Evolutionary conservation across 2,113 vertebrate genomes (phyloP), one percentile per base, ranked within the genome.

Genomic region (Oncorhynchus gorbuscha): DNA sequence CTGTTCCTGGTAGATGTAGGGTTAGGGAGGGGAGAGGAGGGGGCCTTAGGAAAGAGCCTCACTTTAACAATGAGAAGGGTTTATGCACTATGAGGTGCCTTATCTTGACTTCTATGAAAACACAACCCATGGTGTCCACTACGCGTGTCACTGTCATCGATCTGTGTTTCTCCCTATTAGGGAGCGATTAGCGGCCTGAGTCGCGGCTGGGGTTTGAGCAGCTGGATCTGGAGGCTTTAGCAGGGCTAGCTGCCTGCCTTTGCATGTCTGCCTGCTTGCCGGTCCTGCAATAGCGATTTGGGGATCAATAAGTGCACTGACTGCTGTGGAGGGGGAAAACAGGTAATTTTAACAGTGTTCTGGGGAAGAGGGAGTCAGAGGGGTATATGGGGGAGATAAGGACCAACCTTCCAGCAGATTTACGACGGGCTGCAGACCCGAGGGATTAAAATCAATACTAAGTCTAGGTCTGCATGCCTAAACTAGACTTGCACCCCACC

Each of bases 361-460:
- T 49, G 13, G 35, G 72, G 26, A 11, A 12, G 28, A 16, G 26
- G 28, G 30, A 58, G 28, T 12, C 12, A 20, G 30, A 64, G 58
- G 9, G 11, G 49, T 73, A 75, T 83, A 80, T 80, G 79, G 28
- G 70, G 69, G 49, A 58, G 84, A 62, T 45, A 39, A 39, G 76
- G 78, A 7, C 72, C 6, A 74, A 67, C 68, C 14, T 74, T 55
- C 75, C 70, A 61, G 76, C 85, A 92, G 87, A 91, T 92, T 92
- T 91, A 89, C 35, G 76, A 87, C 73, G 13, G 35, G 76, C 80
- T 80, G 75, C 84, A 87, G 82, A 85, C 85, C 82, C 79, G 11
- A 45, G 81, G 85, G 90, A 92, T 91, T 89, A 85, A 78, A 87
- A 83, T 80, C 85, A 85, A 87, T 72, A 82, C 80, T 80, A 73